Evolutionary conservation across 2,888 invertebrate species (phyloP).

Genomic region (Scaptomyza flava): DNA sequence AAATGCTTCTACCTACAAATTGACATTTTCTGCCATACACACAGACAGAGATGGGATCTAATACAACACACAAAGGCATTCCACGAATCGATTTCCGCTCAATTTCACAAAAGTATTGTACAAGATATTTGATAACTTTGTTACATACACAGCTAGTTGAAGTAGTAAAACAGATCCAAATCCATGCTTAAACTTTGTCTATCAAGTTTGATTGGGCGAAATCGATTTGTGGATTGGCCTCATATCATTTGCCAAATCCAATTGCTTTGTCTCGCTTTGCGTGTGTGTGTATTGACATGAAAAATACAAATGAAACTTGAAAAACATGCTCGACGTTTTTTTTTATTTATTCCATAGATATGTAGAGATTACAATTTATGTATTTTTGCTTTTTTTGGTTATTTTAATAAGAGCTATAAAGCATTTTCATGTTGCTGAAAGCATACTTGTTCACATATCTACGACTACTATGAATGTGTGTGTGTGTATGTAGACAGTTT

Average conservation of each 20-base stretch:
- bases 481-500: constrained; percentile 54
- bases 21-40: constrained; percentile 65
- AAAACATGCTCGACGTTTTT: constrained; percentile 23
- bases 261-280: constrained; percentile 26
- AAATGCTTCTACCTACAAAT: constrained; percentile 76
- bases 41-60: constrained; percentile 27
- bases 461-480: constrained; percentile 27
- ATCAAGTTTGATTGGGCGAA: constrained; percentile 13
- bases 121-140: constrained; percentile 5
- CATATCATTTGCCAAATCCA: constrained; percentile 47
- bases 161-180: constrained; percentile 11
- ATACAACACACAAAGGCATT: constrained; percentile 35
- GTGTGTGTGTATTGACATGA: constrained; percentile 4
- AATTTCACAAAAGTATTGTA: constrained; percentile 19
- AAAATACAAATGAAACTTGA: constrained; percentile 33
- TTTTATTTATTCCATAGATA: constrained; percentile 2
- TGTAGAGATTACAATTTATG: constrained; percentile 65
- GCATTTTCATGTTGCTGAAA: constrained; percentile 75
- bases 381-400: constrained; percentile 48
- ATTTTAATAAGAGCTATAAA: constrained; percentile 73
- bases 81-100: constrained; percentile 36
- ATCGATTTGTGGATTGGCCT: constrained; percentile 43
- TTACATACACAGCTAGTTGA: constrained; percentile 11
- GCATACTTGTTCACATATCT: constrained; percentile 33
- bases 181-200: constrained; percentile 6